A percentile compares a stretch with the other conserved stretches of the same genome.
Evolutionary conservation across 2,888 invertebrate genomes (phyloP).

Genomic region (Scaptomyza caliginosa): DNA sequence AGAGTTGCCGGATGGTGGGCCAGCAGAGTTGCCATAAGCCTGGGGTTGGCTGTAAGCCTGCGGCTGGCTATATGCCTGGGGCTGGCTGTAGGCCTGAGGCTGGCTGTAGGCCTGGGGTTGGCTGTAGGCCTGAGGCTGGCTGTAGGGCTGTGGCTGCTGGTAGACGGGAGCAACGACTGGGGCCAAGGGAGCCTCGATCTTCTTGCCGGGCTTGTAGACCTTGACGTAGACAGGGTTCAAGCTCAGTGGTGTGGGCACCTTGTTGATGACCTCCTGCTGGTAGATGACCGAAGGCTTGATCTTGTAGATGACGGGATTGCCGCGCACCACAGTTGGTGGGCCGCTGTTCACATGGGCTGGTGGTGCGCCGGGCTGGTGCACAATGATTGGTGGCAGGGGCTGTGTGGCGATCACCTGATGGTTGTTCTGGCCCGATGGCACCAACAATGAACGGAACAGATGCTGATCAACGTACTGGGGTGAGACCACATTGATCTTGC

Average conservation of each 20-base stretch:
- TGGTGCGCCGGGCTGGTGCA: slow-evolving; percentile 81
- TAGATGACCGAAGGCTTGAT: slow-evolving; percentile 82
- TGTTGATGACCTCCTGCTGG: slow-evolving; percentile 83
- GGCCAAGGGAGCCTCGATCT: slow-evolving; percentile 73
- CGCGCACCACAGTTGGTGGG: slow-evolving; percentile 81
- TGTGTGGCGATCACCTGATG: slow-evolving; percentile 81
- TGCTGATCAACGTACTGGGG: slow-evolving; percentile 81
- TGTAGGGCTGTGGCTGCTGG: slow-evolving; percentile 49
- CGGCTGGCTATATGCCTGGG: slow-evolving; percentile 34
- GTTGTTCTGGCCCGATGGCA: slow-evolving; percentile 79
- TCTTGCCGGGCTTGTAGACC: slow-evolving; percentile 83
- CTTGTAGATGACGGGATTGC: slow-evolving; percentile 82
- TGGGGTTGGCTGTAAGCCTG: slow-evolving; percentile 33
- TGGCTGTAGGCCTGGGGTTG: slow-evolving; percentile 34
- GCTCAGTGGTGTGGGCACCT: slow-evolving; percentile 81
- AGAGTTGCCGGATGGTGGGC: slow-evolving; percentile 36
- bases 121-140: slow-evolving; percentile 41
- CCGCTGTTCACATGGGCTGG: slow-evolving; percentile 80
- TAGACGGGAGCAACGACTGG: slow-evolving; percentile 74
- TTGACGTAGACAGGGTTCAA: slow-evolving; percentile 83
- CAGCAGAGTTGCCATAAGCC: slow-evolving; percentile 35
- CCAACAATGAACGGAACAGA: slow-evolving; percentile 80
- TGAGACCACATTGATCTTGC: slow-evolving; percentile 79
- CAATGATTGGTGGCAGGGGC: slow-evolving; percentile 81
- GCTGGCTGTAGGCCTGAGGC: slow-evolving; percentile 39